Conservation (phyloP, 2,797 vertebrate genomes). For the Phataginus tetradactyla region DNA sequence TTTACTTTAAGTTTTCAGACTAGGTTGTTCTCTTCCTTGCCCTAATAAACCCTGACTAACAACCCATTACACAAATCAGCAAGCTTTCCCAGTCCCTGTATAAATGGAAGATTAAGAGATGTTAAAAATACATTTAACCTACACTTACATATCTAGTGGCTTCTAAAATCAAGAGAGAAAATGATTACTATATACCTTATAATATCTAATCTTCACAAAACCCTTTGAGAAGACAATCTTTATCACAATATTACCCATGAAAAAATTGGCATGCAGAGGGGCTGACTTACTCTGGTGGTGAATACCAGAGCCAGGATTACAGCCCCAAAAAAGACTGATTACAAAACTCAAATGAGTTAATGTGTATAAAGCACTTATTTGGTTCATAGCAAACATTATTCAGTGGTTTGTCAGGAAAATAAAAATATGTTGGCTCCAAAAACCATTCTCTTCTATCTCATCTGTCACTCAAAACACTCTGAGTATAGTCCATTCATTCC, state of each 20-base stretch:
- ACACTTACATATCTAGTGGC: not conserved
- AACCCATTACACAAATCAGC: not conserved
- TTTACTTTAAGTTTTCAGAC: not conserved
- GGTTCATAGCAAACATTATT: not conserved
- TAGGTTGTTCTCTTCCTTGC: not conserved
- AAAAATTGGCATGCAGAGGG: not conserved
- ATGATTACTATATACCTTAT: not conserved
- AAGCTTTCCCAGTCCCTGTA: not conserved
- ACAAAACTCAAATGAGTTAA: not conserved
- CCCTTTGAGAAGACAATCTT: not conserved
- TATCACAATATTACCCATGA: not conserved
- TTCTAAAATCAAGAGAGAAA: not conserved
- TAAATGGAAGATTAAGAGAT: not conserved
- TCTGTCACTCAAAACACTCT: not conserved
- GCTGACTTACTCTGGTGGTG: not conserved
- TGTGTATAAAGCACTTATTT: not conserved
- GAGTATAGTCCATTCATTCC: not conserved
- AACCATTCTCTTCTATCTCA: not conserved
- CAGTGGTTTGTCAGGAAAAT: not conserved
- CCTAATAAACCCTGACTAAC: not conserved
- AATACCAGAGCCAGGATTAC: not conserved
- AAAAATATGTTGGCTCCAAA: not conserved
- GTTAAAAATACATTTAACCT: not conserved
- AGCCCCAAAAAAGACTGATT: not conserved
- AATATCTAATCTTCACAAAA: not conserved